Evolutionary conservation across 2,888 invertebrate genomes (phyloP).

Genomic region (Drosophila stalkeri): DNA sequence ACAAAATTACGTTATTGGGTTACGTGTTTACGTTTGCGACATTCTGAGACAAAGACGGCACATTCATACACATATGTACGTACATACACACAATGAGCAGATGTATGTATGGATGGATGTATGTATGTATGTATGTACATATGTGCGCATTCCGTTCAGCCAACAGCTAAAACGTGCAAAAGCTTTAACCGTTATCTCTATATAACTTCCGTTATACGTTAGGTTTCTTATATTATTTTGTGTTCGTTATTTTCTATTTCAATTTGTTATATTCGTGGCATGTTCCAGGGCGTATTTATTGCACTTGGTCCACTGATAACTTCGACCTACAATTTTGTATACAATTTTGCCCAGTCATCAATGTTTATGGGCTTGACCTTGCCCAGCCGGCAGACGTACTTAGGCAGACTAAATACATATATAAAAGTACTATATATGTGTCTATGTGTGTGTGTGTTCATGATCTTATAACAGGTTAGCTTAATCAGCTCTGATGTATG

Average conservation of each 20-base stretch:
- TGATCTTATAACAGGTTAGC: conserved; percentile 10
- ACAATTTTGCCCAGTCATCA: conserved; percentile 74
- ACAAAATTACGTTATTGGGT: conserved; percentile 47
- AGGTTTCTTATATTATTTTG: not conserved
- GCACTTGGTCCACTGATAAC: conserved; percentile 58
- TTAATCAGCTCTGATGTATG: conserved; percentile 44
- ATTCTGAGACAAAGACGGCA: conserved; percentile 16
- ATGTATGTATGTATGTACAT: not conserved
- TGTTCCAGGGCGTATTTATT: conserved; percentile 36
- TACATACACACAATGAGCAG: not conserved
- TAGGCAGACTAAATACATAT: conserved; percentile 15
- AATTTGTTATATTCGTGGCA: conserved; percentile 21
- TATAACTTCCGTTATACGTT: conserved; percentile 60
- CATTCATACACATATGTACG: not conserved
- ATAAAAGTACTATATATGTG: not conserved
- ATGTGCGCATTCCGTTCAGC: conserved; percentile 11
- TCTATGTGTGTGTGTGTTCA: not conserved
- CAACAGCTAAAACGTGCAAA: conserved; percentile 50
- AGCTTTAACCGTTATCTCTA: conserved; percentile 56
- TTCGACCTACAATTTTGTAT: conserved; percentile 56
- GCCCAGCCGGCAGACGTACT: conserved; percentile 49
- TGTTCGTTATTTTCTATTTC: not conserved
- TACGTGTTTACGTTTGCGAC: conserved; percentile 50
- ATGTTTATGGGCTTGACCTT: conserved; percentile 78
- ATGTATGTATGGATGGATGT: not conserved